These are phyloP conservation scores for Pseudocheirus occidentalis DNA, from an alignment of 2,797 vertebrate species.

Conservation along the genomic window DNA sequence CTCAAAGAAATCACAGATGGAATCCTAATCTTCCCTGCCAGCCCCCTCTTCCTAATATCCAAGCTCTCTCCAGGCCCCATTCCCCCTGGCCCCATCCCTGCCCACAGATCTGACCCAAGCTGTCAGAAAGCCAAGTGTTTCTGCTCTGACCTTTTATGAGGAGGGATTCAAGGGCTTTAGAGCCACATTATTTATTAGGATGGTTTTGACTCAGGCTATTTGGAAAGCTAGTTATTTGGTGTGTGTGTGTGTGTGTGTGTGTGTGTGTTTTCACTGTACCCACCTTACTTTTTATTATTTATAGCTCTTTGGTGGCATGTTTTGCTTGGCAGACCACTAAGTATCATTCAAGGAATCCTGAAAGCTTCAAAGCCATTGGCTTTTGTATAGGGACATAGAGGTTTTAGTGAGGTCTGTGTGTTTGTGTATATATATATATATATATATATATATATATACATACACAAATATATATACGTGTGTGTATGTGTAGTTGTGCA, in stretches of 20 bases:
- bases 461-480: too few species aligned
- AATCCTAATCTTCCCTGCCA: neutral
- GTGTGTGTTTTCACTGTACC: neutral
- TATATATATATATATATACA: too few species aligned
- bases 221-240: neutral
- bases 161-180: neutral
- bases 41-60: neutral
- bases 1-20: neutral
- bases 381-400: neutral
- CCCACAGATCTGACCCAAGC: neutral
- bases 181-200: neutral
- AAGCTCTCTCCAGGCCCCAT: neutral
- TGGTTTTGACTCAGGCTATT: neutral
- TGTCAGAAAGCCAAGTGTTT: neutral
- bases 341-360: neutral
- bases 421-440: neutral
- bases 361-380: neutral
- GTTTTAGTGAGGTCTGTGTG: neutral
- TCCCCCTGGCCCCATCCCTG: neutral
- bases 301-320: neutral
- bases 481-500: neutral
- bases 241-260: neutral
- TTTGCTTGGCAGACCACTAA: neutral
- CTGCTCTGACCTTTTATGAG: neutral
- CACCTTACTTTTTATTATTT: neutral